Percentiles rank a stretch among this genome's conserved stretches.
Conservation (phyloP, 2,888 invertebrate species). For the Caenorhabditis sp. region DNA sequence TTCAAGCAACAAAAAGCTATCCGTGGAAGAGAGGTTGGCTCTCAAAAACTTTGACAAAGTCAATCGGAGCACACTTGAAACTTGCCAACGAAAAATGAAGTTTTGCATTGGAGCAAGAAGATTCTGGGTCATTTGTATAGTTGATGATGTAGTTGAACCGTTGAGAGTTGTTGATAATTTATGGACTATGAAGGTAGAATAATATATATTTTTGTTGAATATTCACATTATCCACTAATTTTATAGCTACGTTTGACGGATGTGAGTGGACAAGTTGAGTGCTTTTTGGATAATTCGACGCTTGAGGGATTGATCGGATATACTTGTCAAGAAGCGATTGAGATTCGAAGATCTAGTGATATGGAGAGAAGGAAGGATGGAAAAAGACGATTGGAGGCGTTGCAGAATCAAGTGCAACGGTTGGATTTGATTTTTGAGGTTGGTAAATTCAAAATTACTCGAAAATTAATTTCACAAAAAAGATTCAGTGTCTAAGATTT, state of each 20-base stretch:
- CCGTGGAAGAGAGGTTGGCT: not conserved
- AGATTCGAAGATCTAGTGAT: conserved; percentile 29
- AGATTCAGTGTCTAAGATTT: no score
- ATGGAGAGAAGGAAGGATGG: conserved; percentile 26
- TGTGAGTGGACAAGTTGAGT: not conserved
- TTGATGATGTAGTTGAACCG: conserved; percentile 25
- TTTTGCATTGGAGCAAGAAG: conserved; percentile 22
- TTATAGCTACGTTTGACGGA: conserved; percentile 8
- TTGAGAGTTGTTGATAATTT: conserved; percentile 25
- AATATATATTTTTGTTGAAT: no score
- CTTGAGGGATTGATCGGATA: conserved; percentile 24
- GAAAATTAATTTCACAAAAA: no score
- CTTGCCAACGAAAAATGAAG: conserved; percentile 16
- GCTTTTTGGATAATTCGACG: conserved; percentile 23
- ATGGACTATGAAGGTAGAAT: conserved; percentile 36
- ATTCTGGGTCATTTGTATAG: conserved; percentile 10
- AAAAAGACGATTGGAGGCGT: conserved; percentile 20
- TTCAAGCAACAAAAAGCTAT: no score
- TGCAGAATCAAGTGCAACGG: conserved; percentile 21
- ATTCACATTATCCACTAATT: not conserved
- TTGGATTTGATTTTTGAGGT: conserved; percentile 38
- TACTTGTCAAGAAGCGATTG: conserved; percentile 31
- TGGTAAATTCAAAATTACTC: not conserved
- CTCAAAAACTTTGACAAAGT: conserved; percentile 3
- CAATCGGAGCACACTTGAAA: not conserved